Evolutionary conservation across 2,797 vertebrate genomes (phyloP), one percentile per base, ranked within the genome.

Genomic region (Takifugu ocellatus): DNA sequence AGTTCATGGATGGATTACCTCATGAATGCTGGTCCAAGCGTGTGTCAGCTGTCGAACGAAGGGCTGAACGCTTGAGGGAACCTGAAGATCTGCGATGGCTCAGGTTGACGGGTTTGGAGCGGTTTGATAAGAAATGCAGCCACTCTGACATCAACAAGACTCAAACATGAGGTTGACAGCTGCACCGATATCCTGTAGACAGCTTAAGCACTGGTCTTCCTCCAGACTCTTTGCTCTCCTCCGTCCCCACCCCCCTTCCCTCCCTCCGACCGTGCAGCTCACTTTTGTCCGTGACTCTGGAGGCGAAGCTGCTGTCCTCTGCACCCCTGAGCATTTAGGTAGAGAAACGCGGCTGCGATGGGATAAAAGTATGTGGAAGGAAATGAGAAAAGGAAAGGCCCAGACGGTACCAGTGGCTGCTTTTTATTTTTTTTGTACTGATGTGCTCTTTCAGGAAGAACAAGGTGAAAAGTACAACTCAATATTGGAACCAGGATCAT

Each of bases 371-470:
- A 82, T 85, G 78, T 72, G 51, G 65, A 72, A 74, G 80, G 82
- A 83, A 82, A 83, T 84, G 73, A 84, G 72, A 75, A 83, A 77
- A 69, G 67, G 60, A 75, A 79, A 70, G 63, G 49, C 51, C 60
- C 29, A 44, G 61, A 72, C 63, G 52, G 59, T 61, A 74, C 36
- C 16, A 50, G 29, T 33, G 55, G 57, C 63, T 72, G 70, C 62
- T 56, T 53, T 59, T 11, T 11, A 54, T 73, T 72, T 68, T 58
- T 49, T 62, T 14, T 14, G 12, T 39, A 39, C 3, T 10, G 36
- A 9, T 66, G 65, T 56, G 77, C 75, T 77, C 55, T 72, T 73
- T 47, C 43, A 17, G 36, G 48, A 70, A 31, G 29, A 26, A n/a
- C 33, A 61, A 61, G 68, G 70, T 72, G 70, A 72, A 72, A 48